Conservation (phyloP, 2,797 vertebrate species). For the Molossus molossus region DNA sequence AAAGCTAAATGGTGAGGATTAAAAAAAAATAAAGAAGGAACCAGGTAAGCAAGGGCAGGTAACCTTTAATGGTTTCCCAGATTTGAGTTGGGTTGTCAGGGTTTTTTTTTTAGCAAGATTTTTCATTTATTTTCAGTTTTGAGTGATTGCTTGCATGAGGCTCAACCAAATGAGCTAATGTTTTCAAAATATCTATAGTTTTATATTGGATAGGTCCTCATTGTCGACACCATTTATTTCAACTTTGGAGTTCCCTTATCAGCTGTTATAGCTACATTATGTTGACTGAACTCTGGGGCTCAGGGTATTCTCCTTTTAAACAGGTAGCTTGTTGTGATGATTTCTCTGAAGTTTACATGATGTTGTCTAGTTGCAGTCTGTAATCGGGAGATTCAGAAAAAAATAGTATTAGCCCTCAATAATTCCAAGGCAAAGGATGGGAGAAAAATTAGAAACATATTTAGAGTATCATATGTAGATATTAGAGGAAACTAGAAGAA, state of each 20-base stretch:
- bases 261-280: not conserved
- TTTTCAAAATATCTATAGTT: not conserved
- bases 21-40: no score
- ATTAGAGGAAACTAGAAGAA: not conserved
- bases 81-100: not conserved
- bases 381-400: not conserved
- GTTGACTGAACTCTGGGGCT: not conserved
- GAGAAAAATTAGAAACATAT: not conserved
- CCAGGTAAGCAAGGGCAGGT: not conserved
- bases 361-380: not conserved
- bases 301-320: not conserved
- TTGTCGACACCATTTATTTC: not conserved
- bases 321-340: not conserved
- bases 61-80: not conserved
- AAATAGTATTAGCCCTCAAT: not conserved
- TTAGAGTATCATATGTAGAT: not conserved
- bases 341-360: not conserved
- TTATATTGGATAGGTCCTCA: not conserved
- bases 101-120: not conserved
- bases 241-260: not conserved
- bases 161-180: not conserved
- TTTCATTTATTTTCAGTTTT: not conserved
- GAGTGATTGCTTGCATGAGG: not conserved
- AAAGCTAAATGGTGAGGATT: no score
- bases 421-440: not conserved